These are phyloP conservation scores for Laothoe populi DNA, from an alignment of 2,888 invertebrate species.

Conservation along the genomic window DNA sequence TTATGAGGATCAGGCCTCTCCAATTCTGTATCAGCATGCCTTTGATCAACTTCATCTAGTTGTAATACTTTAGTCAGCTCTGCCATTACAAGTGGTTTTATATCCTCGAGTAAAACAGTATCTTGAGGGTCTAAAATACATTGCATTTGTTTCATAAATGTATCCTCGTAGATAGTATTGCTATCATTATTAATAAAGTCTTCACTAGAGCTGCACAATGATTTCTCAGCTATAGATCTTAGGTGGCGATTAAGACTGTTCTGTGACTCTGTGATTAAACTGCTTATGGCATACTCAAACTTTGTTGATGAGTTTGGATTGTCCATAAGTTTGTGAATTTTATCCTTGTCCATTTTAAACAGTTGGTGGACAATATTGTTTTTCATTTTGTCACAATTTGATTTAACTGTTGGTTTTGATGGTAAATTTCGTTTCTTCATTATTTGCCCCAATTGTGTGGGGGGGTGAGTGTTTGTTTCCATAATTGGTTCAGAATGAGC, in stretches of 20 bases:
- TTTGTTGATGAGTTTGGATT: constrained; percentile 80
- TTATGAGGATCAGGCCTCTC: constrained; percentile 43
- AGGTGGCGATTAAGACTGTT: constrained; percentile 76
- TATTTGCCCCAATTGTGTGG: constrained; percentile 54
- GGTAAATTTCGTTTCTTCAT: constrained; percentile 57
- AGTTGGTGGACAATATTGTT: constrained; percentile 78
- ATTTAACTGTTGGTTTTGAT: constrained; percentile 55
- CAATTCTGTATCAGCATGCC: constrained; percentile 40
- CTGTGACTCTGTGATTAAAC: constrained; percentile 79
- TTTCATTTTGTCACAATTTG: constrained; percentile 75
- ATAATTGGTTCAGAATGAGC: neutral
- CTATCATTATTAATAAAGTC: constrained; percentile 86
- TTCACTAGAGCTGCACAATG: constrained; percentile 66
- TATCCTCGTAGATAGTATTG: constrained; percentile 87
- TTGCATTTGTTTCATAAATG: constrained; percentile 90
- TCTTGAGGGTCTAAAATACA: constrained; percentile 85
- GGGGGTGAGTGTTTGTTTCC: constrained; percentile 7
- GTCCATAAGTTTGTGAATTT: constrained; percentile 78
- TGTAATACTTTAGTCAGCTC: constrained; percentile 85
- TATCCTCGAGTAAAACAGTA: constrained; percentile 81
- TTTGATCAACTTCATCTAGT: constrained; percentile 65
- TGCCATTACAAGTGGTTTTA: constrained; percentile 85
- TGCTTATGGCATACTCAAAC: constrained; percentile 80
- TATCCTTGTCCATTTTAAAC: constrained; percentile 80
- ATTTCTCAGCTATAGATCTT: constrained; percentile 78